Evolutionary conservation across 2,797 vertebrate species (phyloP), one percentile per base, ranked within the genome.

Genomic region (Protonibea diacanthus): DNA sequence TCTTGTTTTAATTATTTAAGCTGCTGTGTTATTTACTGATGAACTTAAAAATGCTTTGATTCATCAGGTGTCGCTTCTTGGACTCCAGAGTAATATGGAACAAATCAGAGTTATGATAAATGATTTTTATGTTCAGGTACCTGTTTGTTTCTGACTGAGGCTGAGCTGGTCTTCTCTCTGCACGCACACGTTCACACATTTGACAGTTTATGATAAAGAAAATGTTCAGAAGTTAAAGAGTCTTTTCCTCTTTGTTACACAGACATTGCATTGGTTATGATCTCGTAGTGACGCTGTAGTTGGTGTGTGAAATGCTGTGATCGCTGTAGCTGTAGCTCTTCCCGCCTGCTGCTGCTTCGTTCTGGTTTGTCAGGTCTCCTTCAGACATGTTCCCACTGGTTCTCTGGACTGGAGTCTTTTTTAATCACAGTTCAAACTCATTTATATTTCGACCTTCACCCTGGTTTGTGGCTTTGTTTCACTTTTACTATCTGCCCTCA

Each of bases 321-420:
- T n/a, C 3, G 11, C 13, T 42, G 2, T 7, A 18, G 33, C 11
- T n/a, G n/a, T n/a, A n/a, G 45, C 7, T n/a, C 12, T 38, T 49
- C 17, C 4, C 0, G 12, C 47, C 25, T 56, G n/a, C 20, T 61
- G 58, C 49, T 57, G 44, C 21, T 62, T 51, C 1, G 2, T 27
- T 60, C 58, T 65, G 38, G 48, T 73, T 60, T 15, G 23, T 59
- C 42, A 1, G 4, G n/a, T 80, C 51, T 44, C 6, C 14, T n/a
- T 42, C 5, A 5, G 27, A 69, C 73, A 49, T 40, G 62, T 71
- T 11, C 1, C 45, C 40, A 49, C 71, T 38, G 21, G 52, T 80
- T 73, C 52, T 33, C 3, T n/a, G 3, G 13, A 21, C 38, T n/a
- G 9, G 1, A 2, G 15, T 15, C 3, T 63, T 20, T 25, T 55